Percentiles rank a stretch among this genome's conserved stretches.
These are phyloP conservation scores for Thaleichthys pacificus DNA, from an alignment of 2,797 vertebrate species.

Conservation along the genomic window DNA sequence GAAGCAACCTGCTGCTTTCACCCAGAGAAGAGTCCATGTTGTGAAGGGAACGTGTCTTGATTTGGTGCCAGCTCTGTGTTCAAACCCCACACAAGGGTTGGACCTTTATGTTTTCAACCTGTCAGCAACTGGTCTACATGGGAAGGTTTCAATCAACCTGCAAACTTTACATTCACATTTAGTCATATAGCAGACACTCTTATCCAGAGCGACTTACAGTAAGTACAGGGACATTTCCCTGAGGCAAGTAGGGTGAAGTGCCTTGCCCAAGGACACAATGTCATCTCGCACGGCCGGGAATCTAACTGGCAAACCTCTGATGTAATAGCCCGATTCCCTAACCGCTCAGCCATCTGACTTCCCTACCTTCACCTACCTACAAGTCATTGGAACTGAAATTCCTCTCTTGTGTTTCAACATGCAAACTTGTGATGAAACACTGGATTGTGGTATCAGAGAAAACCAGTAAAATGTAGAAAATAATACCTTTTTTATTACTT, in stretches of 20 bases:
- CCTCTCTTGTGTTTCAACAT: conserved; percentile 30
- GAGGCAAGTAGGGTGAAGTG: too few species aligned
- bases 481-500: background rate
- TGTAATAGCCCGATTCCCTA: too few species aligned
- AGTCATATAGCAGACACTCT: too few species aligned
- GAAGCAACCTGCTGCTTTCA: background rate
- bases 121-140: conserved; percentile 45
- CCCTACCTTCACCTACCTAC: too few species aligned
- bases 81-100: background rate
- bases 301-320: too few species aligned
- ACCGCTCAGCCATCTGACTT: too few species aligned
- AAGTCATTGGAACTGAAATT: too few species aligned
- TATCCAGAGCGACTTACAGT: too few species aligned
- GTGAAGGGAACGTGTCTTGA: conserved; percentile 13
- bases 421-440: background rate
- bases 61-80: conserved; percentile 10
- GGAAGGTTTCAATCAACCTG: conserved; percentile 56
- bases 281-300: too few species aligned
- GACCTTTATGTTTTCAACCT: conserved; percentile 9
- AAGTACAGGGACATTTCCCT: too few species aligned
- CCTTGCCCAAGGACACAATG: too few species aligned
- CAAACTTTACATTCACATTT: conserved; percentile 30
- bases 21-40: background rate
- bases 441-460: conserved; percentile 45
- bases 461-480: background rate